Conservation (phyloP, 2,888 invertebrate species). For the Pachymerium ferrugineum region DNA sequence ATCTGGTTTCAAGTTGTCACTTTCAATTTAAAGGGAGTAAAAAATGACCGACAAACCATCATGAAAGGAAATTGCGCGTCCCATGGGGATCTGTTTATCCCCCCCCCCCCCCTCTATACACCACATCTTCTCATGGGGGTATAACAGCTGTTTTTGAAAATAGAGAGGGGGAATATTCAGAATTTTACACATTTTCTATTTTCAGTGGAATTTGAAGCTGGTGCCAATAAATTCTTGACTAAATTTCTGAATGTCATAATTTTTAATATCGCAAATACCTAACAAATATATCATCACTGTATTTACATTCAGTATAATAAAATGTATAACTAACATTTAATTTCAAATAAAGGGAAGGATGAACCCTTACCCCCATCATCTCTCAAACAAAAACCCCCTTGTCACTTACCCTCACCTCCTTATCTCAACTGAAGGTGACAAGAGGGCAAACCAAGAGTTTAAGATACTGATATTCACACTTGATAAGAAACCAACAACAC, state of each 20-base stretch:
- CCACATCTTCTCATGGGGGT: not conserved
- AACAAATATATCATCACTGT: too few relatives aligned
- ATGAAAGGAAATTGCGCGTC: constrained; percentile 11
- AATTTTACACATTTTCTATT: constrained; percentile 14
- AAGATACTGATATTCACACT: constrained; percentile 14
- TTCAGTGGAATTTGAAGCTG: constrained; percentile 1
- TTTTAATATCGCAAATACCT: too few relatives aligned
- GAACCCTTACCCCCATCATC: not conserved
- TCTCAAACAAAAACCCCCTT: not conserved
- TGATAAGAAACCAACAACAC: not conserved
- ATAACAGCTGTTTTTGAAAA: not conserved
- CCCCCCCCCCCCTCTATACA: not conserved
- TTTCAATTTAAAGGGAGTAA: not conserved
- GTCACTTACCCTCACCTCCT: not conserved
- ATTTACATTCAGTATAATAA: too few relatives aligned
- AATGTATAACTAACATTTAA: too few relatives aligned
- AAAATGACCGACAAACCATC: not conserved
- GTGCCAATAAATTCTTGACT: not conserved
- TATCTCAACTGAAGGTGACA: not conserved
- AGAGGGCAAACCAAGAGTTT: not conserved
- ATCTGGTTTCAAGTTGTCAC: not conserved
- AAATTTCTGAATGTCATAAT: not conserved
- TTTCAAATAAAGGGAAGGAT: too few relatives aligned
- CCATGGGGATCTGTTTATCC: not conserved
- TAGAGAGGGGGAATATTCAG: not conserved